Base-by-base conservation (phyloP, 2,113 vertebrate genomes). In the Cephalophus harveyi region DNA sequence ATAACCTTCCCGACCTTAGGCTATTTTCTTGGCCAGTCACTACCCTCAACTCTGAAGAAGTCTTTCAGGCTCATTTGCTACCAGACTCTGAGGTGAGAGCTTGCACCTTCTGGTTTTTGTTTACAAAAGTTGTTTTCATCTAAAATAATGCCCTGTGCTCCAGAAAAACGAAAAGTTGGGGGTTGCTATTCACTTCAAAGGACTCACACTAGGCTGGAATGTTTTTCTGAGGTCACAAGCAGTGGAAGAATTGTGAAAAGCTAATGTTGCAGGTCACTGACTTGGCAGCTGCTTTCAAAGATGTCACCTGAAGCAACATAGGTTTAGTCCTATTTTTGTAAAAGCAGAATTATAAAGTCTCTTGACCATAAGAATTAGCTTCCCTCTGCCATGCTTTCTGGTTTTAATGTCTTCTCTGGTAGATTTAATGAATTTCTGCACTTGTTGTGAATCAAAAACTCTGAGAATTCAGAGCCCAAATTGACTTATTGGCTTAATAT, bases 61-160 rank as follows among this genome's bases (percentile, higher is more conserved):
- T 60, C 16, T 52, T 94, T 89, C 13, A 91, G 40, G 40, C 21
- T 90, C 30, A 50, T 74, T 95, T 91, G 36, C 27, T 50, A 71
- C 28, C 7, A 82, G 79, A 40, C 10, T 82, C 9, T 0, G n/a
- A 91, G 52, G 15, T 90, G 54, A 93, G 33, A 82, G 23, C 94
- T 96, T 90, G 11, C 3, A 88, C 36, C 16, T 97, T 96, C 55
- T 93, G 30, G 62, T 92, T 88, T 79, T 88, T 59, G 64, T 64
- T 93, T 94, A 52, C 30, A 84, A 57, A 98, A 93, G 60, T 87
- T 74, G 59, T 21, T 97, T 94, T 88, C 83, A 92, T 59, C 0
- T 25, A 59, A 84, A 98, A 87, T 64, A 74, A 84, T 74, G 40
- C 1, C 8, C 28, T 40, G 2, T 43, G 23, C 83, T 87, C 74